These are phyloP conservation scores for Pelecanus crispus DNA, from an alignment of 2,113 vertebrate species.

Conservation along the genomic window DNA sequence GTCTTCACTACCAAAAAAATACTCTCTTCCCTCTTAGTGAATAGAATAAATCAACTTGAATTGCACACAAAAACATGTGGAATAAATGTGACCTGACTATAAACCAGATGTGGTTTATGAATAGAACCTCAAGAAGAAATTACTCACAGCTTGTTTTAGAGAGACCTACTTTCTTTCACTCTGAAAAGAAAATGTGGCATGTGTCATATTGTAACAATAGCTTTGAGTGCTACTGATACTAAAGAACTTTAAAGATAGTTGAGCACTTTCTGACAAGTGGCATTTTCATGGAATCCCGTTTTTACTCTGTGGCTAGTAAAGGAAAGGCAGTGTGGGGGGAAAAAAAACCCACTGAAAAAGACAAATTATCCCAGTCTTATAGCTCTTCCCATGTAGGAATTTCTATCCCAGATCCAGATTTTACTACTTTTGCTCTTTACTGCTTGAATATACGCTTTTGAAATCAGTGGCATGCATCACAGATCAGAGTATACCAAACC, in stretches of 20 bases:
- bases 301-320: neutral
- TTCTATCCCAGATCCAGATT: neutral
- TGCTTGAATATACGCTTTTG: neutral
- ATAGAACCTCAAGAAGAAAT: constrained; percentile 48
- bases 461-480: neutral
- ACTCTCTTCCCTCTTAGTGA: neutral
- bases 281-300: neutral
- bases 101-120: constrained; percentile 15
- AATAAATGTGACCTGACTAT: constrained; percentile 18
- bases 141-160: constrained; percentile 30
- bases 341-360: neutral
- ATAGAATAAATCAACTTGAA: constrained; percentile 2
- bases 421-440: neutral
- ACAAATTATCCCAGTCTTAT: neutral
- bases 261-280: neutral
- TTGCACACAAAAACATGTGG: neutral
- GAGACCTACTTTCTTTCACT: neutral
- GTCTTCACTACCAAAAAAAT: neutral
- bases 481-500: neutral
- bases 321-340: fast-evolving
- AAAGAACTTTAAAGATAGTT: neutral
- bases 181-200: neutral
- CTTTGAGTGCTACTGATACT: neutral
- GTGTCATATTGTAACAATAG: neutral
- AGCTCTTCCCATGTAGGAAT: neutral